A percentile compares a stretch with the other conserved stretches of the same genome.
These are phyloP conservation scores for Hydraecia micacea DNA, from an alignment of 2,888 invertebrate species.

Conservation along the genomic window DNA sequence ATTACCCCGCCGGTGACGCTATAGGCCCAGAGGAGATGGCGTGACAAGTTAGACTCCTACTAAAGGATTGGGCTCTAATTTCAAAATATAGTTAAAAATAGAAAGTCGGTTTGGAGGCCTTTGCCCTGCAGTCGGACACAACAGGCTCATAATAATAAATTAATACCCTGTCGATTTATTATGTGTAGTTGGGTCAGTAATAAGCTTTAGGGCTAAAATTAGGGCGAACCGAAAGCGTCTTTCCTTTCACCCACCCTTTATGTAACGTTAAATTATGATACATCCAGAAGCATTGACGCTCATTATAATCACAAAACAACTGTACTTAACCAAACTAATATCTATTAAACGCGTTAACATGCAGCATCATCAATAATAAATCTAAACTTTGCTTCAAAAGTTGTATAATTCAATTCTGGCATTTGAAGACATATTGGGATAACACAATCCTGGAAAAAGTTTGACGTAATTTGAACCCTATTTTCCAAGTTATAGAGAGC, in stretches of 20 bases:
- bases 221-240: background rate
- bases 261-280: background rate
- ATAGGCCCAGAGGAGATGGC: background rate
- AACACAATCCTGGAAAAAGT: conserved; percentile 10
- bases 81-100: background rate
- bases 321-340: conserved; percentile 32
- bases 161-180: background rate
- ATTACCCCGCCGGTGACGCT: background rate
- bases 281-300: background rate
- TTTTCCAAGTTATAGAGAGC: background rate
- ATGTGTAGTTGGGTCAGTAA: background rate
- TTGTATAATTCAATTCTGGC: conserved; percentile 47
- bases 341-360: conserved; percentile 38
- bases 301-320: background rate
- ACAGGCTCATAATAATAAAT: background rate
- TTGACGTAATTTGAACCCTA: conserved; percentile 30
- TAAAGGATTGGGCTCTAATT: background rate
- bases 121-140: background rate
- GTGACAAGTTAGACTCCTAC: background rate
- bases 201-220: background rate
- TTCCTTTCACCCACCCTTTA: background rate
- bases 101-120: background rate
- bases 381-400: conserved; percentile 31
- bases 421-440: conserved; percentile 31
- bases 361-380: conserved; percentile 10